Evolutionary conservation across 2,113 vertebrate genomes (phyloP).

Genomic region (Tauraco erythrolophus): DNA sequence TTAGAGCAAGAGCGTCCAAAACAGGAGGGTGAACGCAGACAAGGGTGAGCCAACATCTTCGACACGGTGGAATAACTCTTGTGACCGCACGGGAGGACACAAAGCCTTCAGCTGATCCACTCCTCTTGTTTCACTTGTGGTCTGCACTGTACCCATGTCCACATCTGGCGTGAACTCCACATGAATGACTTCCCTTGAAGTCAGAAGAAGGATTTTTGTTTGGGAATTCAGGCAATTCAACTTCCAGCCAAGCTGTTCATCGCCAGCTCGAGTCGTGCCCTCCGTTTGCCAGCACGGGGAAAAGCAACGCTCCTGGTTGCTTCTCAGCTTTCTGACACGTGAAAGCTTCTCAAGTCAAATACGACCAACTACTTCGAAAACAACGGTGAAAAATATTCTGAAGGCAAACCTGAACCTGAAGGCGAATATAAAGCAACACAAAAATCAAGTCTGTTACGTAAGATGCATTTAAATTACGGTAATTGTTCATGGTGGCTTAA

Average conservation of each 20-base stretch:
- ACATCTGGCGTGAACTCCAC: neutral
- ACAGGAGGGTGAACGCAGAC: no score
- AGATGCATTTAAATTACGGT: neutral
- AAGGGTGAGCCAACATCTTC: neutral
- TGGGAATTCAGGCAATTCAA: neutral
- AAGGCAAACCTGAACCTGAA: neutral
- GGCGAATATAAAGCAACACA: neutral
- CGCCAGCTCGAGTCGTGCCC: neutral
- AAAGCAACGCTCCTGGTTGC: neutral
- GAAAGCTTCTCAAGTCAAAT: neutral
- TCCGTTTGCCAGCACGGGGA: neutral
- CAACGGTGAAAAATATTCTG: neutral
- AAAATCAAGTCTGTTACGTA: neutral
- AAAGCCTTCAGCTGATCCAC: neutral
- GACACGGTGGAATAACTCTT: no score
- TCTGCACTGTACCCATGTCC: neutral
- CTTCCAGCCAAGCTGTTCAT: neutral
- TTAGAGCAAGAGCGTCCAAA: neutral
- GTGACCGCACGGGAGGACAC: rapidly evolving
- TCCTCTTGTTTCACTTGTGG: neutral
- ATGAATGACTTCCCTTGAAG: neutral
- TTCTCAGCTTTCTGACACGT: neutral
- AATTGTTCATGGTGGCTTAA: neutral
- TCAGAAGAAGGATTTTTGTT: neutral
- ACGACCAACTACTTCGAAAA: neutral